Evolutionary conservation across 2,888 invertebrate species (phyloP), one percentile per base, ranked within the genome.

Genomic region (Creontiades dilutus): DNA sequence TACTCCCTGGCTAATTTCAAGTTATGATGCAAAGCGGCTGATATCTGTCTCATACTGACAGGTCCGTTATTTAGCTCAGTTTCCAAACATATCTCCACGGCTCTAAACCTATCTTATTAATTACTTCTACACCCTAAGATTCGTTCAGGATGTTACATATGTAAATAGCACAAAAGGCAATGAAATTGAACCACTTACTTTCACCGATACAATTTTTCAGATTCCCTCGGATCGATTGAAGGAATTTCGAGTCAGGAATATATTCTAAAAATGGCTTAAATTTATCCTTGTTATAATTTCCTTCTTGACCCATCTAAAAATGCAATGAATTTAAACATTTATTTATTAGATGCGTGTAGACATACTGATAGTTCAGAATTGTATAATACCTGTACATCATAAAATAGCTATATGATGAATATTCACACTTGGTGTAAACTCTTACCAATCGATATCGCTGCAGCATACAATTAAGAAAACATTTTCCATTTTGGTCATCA

Each of bases 381-480:
- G n/a, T n/a, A n/a, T n/a, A n/a, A n/a, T n/a, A n/a, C n/a, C n/a
- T n/a, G 7, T 37, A 37, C 37, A 7, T 37, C 2, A 4, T 19
- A 19, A 2, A 19, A 78, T 5, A 27, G 5, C 28, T 9, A 28
- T 2, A 37, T 37, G 2, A 37, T 37, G 37, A 2, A 37, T 37
- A 37, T 37, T 37, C 37, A n/a, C 7, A 37, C 37, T 2, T 37
- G 37, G 7, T 37, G 37, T 37, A 23, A 48, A 23, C 0, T 27
- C 27, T 80, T 55, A 89, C 89, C 89, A 89, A 23, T 28, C 28
- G 46, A 46, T 84, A 84, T 12, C 75, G 84, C 23, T 84, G 84
- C 4, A 89, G 84, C 89, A 89, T 89, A n/a, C 89, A 89, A 12
- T 68, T 68, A 9, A 89, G 16, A 46, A 89, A 89, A 27, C 89